Conservation (phyloP, 2,888 invertebrate species). For the Lasius platythorax region DNA sequence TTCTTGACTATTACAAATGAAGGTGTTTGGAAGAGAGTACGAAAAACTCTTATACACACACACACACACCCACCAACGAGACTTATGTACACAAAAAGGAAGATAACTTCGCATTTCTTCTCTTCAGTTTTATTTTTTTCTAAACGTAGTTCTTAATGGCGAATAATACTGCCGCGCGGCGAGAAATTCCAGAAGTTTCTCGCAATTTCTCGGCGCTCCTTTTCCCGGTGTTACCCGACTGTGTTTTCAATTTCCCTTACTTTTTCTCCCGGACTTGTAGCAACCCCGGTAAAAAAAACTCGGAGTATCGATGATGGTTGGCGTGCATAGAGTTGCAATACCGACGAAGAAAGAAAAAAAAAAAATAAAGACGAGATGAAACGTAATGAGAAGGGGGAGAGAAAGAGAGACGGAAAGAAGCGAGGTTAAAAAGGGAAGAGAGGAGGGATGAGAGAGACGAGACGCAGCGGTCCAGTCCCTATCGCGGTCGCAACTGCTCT, state of each 20-base stretch:
- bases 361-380: constrained; percentile 33
- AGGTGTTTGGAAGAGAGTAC: background rate
- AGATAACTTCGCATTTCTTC: constrained; percentile 7
- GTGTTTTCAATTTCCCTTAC: constrained; percentile 42
- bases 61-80: background rate
- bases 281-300: constrained; percentile 22
- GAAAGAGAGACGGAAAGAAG: constrained; percentile 48
- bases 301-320: background rate
- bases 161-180: constrained; percentile 27
- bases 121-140: constrained; percentile 2
- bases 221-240: background rate
- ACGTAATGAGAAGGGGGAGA: constrained; percentile 55
- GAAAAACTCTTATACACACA: background rate
- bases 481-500: constrained; percentile 59
- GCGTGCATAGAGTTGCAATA: background rate
- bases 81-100: constrained; percentile 1
- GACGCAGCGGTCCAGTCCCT: constrained; percentile 37
- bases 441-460: constrained; percentile 4
- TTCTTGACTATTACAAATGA: constrained; percentile 27
- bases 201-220: constrained; percentile 23
- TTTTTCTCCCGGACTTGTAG: background rate
- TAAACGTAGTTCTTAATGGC: constrained; percentile 22
- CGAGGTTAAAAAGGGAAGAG: constrained; percentile 50
- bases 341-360: background rate
- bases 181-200: constrained; percentile 33